Evolutionary conservation across 2,113 vertebrate species (phyloP).

Genomic region (Albula goreensis): DNA sequence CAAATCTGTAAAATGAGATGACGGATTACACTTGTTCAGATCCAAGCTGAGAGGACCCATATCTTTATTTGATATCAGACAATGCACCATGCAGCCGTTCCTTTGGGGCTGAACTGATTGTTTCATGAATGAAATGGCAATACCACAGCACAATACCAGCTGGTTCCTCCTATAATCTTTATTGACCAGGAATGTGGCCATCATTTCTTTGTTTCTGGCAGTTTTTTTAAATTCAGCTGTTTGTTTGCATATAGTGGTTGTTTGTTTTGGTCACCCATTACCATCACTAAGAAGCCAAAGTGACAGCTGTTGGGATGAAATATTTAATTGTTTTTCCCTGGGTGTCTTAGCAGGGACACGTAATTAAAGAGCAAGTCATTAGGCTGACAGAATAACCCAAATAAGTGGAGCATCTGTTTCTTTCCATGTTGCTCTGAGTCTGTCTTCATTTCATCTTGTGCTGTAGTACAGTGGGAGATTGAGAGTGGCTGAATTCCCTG

Average conservation of each 20-base stretch:
- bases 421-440: conserved; percentile 44
- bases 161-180: background rate
- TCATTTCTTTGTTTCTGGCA: background rate
- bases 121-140: background rate
- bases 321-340: conserved; percentile 5
- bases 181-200: background rate
- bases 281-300: background rate
- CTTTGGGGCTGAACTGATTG: too few species aligned
- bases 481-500: conserved; percentile 52
- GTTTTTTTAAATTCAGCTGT: background rate
- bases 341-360: conserved; percentile 34
- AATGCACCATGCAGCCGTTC: too few species aligned
- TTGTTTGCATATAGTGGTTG: background rate
- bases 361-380: conserved; percentile 54
- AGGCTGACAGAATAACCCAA: conserved; percentile 43
- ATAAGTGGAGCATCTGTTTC: conserved; percentile 55
- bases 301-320: background rate
- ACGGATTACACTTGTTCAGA: too few species aligned
- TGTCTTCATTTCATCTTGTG: conserved; percentile 47
- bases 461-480: conserved; percentile 53
- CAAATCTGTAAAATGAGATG: too few species aligned
- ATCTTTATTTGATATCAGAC: too few species aligned
- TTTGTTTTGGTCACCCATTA: background rate
- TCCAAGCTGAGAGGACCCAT: too few species aligned
- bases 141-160: background rate